Base-by-base conservation (phyloP, 2,888 invertebrate genomes). In the Agrenia bidenticulata region DNA sequence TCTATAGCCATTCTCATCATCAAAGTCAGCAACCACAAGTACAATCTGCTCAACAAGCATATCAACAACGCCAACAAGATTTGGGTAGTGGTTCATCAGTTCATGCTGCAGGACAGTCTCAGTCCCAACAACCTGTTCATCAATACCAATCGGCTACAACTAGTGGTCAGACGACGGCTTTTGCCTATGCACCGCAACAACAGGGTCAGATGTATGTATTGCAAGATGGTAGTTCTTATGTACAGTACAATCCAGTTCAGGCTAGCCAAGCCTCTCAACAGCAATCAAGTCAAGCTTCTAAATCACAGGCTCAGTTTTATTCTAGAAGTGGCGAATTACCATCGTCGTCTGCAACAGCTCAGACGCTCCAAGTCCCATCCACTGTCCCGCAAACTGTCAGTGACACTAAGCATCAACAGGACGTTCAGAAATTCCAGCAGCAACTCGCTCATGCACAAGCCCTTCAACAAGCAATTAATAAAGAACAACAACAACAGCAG, bases 131-230 rank as follows among this genome's bases (percentile, higher is more conserved):
- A 51, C 39, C 37, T 58, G 53, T 39, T 51, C 57, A 37, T 32
- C 62, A 64, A 11, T 27, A 39, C 41, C 51, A 51, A 24, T 51
- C 24, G 42, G 59, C 58, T 32, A 57, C 59, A 26, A 63, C 56
- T 39, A 64, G 64, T 68, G 67, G 66, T 50, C 68, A 66, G 61
- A 63, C 62, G 17, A 60, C 65, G 61, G 63, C 63, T 56, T 65
- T 51, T 61, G 17, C 68, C 13, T 63, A 42, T 26, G 17, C 55
- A 61, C 59, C 57, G 39, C 53, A 64, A 50, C 69, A 67, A 54
- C 65, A 69, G 62, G 67, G 66, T 66, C 70, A 64, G 61, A 73
- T 75, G 70, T 75, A 73, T 63, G 73, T 74, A 58, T 63, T 74
- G 57, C 75, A 75, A 61, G 73, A 75, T 63, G 65, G 53, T 24